A percentile compares a stretch with the other conserved stretches of the same genome.
Conservation (phyloP, 2,888 invertebrate species). For the Bugulina stolonifera region DNA sequence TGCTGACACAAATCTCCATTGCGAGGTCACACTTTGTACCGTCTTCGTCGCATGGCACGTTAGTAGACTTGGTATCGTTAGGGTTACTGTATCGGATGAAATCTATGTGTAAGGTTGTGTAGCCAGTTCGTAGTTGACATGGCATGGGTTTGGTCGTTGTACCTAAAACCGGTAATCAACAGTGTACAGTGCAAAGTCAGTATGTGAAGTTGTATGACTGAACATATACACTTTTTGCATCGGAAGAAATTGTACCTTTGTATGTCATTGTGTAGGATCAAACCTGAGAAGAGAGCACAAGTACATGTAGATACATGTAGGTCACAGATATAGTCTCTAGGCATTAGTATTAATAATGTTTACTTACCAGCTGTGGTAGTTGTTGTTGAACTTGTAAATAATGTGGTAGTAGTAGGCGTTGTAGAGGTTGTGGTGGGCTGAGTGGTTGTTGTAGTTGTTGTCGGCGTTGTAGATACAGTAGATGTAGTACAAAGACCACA, state of each 20-base stretch:
- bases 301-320: too few species aligned
- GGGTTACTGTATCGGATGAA: slow-evolving; percentile 9
- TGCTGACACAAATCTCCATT: slow-evolving; percentile 19
- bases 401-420: not conserved
- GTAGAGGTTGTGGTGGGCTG: not conserved
- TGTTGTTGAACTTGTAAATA: not conserved
- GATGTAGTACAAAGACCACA: slow-evolving; percentile 14
- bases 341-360: too few species aligned
- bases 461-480: not conserved
- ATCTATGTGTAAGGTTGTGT: not conserved
- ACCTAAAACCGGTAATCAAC: not conserved
- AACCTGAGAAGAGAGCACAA: too few species aligned
- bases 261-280: too few species aligned
- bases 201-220: too few species aligned
- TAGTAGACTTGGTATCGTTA: slow-evolving; percentile 22
- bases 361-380: slow-evolving; percentile 13
- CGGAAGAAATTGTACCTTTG: too few species aligned
- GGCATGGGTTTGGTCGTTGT: slow-evolving; percentile 4
- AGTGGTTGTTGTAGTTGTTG: not conserved
- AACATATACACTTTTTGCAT: too few species aligned
- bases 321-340: too few species aligned
- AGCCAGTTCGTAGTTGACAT: not conserved
- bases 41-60: not conserved
- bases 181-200: too few species aligned
- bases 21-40: slow-evolving; percentile 6